Conservation (phyloP, 2,888 invertebrate genomes). For the Osmoderma eremita region DNA sequence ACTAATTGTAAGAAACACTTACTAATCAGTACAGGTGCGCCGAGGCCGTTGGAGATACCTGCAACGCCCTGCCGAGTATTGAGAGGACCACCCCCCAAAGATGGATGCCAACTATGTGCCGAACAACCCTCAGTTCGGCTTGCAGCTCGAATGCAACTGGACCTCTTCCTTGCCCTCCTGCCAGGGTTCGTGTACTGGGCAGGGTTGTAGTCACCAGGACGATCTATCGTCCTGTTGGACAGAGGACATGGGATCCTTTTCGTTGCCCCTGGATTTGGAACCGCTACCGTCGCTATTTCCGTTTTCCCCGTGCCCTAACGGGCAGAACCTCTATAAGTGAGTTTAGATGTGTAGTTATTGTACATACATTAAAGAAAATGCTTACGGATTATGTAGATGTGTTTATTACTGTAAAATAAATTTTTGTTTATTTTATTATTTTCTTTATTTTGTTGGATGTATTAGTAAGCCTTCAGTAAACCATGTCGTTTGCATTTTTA, state of each 20-base stretch:
- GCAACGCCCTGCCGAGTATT: slow-evolving; percentile 21
- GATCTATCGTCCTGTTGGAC: slow-evolving; percentile 62
- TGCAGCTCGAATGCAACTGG: slow-evolving; percentile 65
- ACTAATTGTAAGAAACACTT: no score
- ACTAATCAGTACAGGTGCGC: slow-evolving; percentile 45
- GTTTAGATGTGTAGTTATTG: slow-evolving; percentile 40
- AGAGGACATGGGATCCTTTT: slow-evolving; percentile 88
- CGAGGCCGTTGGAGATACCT: slow-evolving; percentile 13
- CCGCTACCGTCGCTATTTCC: slow-evolving; percentile 87
- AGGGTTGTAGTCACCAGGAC: slow-evolving; percentile 53
- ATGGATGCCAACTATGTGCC: slow-evolving; percentile 73
- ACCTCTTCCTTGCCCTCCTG: slow-evolving; percentile 57
- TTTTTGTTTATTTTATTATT: no score
- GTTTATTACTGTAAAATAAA: no score
- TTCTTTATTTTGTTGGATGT: no score
- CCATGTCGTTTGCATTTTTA: no score
- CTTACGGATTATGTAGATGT: no score
- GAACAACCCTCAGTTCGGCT: slow-evolving; percentile 75
- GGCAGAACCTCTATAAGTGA: slow-evolving; percentile 51
- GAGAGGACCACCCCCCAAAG: slow-evolving; percentile 53
- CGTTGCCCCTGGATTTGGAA: slow-evolving; percentile 86
- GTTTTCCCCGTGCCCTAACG: slow-evolving; percentile 82
- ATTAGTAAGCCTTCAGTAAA: no score
- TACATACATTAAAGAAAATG: no score
- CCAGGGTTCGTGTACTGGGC: slow-evolving; percentile 60